Conservation (phyloP, 2,113 vertebrate species). For the Notarius lentiginosus region DNA sequence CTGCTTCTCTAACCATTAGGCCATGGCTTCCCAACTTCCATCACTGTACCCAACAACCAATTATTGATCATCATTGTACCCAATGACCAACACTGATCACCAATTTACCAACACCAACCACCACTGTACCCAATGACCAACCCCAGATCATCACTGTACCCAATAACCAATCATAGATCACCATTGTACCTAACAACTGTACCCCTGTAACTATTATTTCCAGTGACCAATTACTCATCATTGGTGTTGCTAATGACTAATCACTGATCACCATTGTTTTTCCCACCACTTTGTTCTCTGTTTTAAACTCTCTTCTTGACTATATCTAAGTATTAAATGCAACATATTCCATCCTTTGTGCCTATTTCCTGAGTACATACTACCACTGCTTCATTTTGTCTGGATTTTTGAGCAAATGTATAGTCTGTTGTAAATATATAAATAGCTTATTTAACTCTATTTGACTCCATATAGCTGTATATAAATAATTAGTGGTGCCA, state of each 20-base stretch:
- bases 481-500: not conserved
- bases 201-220: not conserved
- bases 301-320: not conserved
- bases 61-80: no score
- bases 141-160: not conserved
- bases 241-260: not conserved
- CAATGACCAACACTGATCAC: not conserved
- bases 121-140: not conserved
- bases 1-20: no score
- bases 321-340: no score
- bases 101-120: not conserved
- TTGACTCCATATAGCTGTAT: not conserved
- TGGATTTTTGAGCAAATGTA: not conserved
- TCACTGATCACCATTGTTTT: not conserved
- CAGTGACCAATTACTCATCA: no score
- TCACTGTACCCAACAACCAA: no score
- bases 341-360: not conserved
- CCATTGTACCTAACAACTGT: not conserved
- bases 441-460: not conserved
- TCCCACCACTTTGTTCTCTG: not conserved
- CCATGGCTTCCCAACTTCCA: not conserved
- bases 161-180: not conserved
- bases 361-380: no score
- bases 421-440: not conserved
- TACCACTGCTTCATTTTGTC: not conserved